phyloP scores from a whole-genome alignment of 2,113 vertebrate species.

The Amazona guildingii region DNA sequence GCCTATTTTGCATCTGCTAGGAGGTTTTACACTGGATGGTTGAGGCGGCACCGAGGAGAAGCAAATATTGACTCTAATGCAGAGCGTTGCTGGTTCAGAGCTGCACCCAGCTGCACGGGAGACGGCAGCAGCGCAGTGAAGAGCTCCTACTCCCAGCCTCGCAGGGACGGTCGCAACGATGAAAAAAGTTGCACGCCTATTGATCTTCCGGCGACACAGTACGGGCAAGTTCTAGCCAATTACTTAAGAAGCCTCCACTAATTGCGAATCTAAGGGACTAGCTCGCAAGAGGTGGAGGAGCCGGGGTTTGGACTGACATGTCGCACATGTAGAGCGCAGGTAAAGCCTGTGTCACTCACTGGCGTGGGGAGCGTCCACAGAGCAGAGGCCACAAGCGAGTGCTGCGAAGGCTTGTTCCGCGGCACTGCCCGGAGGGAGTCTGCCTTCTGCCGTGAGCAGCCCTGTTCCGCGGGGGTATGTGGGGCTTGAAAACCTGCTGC shows the following conservation, averaged over 20 bases:
- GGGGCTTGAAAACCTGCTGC: constrained; percentile 17
- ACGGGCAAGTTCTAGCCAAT: constrained; percentile 27
- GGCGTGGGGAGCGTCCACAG: constrained; percentile 39
- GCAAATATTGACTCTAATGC: not conserved
- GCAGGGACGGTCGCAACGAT: not conserved
- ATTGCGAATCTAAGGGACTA: constrained; percentile 10
- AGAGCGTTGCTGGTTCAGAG: constrained; percentile 28
- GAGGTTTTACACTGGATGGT: constrained; percentile 8
- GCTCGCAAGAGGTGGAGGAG: constrained; percentile 1
- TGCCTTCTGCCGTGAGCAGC: constrained; percentile 31
- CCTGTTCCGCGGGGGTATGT: not conserved
- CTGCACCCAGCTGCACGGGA: not conserved
- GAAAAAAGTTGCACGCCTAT: constrained; percentile 34
- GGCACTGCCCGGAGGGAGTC: not conserved
- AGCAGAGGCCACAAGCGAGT: constrained; percentile 35
- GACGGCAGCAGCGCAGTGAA: not conserved
- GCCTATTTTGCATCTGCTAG: constrained; percentile 38
- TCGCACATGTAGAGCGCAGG: constrained; percentile 30
- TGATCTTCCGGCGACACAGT: not conserved
- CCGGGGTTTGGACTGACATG: constrained; percentile 29
- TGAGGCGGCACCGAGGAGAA: constrained; percentile 11
- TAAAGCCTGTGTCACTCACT: constrained; percentile 38
- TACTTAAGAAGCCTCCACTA: not conserved
- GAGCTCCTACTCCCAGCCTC: not conserved
- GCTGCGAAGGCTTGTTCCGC: constrained; percentile 13